Evolutionary conservation across 2,888 invertebrate species (phyloP).

Genomic region (Sialis fuliginosa): DNA sequence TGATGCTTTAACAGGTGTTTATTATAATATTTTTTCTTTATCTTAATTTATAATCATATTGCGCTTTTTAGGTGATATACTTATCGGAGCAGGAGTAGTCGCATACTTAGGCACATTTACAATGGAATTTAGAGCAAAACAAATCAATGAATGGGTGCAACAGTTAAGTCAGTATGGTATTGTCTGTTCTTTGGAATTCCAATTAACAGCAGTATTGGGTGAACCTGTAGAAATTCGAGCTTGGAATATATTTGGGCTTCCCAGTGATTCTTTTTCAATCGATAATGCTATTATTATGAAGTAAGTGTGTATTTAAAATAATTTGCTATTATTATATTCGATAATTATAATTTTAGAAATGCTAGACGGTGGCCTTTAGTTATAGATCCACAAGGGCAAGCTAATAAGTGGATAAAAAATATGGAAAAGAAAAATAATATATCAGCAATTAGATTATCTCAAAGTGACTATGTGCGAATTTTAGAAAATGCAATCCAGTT

Average conservation of each 20-base stretch:
- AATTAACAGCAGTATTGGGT: slow-evolving; percentile 61
- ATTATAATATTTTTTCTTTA: background rate
- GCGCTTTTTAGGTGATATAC: slow-evolving; percentile 48
- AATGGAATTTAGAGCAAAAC: slow-evolving; percentile 44
- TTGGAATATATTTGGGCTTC: slow-evolving; percentile 83
- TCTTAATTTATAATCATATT: background rate
- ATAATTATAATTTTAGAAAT: slow-evolving; percentile 36
- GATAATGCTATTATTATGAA: slow-evolving; percentile 86
- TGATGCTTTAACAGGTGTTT: slow-evolving; percentile 47
- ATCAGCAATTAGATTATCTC: slow-evolving; percentile 60
- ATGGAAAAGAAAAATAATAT: slow-evolving; percentile 77
- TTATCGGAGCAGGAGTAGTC: slow-evolving; percentile 76
- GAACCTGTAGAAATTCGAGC: slow-evolving; percentile 75
- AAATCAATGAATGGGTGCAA: slow-evolving; percentile 57
- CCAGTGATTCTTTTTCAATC: slow-evolving; percentile 74
- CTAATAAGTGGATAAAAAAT: slow-evolving; percentile 87
- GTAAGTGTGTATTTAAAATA: slow-evolving; percentile 27
- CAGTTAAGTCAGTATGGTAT: slow-evolving; percentile 51
- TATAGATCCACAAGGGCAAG: slow-evolving; percentile 91
- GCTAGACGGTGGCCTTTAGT: slow-evolving; percentile 83
- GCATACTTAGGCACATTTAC: slow-evolving; percentile 87
- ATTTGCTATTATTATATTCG: background rate
- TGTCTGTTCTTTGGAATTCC: slow-evolving; percentile 59
- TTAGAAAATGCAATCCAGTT: slow-evolving; percentile 77
- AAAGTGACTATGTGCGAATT: slow-evolving; percentile 64